Evolutionary conservation across 1,140 invertebrate species (phyloP).

Genomic region (Sarcophaga bullata): DNA sequence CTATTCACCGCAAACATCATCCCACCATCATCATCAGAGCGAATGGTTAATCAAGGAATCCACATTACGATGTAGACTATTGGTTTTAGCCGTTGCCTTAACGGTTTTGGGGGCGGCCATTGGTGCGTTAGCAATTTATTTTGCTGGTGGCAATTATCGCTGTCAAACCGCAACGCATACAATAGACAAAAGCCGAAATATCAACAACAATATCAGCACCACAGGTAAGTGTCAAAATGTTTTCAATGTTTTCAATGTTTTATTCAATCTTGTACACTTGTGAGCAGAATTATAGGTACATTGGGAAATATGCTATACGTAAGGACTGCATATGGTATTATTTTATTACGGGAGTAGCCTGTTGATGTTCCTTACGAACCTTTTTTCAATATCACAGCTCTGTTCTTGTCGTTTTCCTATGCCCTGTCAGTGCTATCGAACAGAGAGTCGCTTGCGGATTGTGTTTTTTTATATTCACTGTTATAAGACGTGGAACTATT

Average conservation of each 20-base stretch:
- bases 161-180: constrained; percentile 42
- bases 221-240: constrained; percentile 34
- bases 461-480: too few species aligned
- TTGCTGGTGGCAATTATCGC: constrained; percentile 58
- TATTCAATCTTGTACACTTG: background rate
- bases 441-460: too few species aligned
- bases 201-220: constrained; percentile 17
- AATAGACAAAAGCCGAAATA: constrained; percentile 28
- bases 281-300: background rate
- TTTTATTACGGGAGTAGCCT: too few species aligned
- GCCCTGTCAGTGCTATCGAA: too few species aligned
- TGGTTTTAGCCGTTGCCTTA: constrained; percentile 60
- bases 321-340: too few species aligned
- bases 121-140: constrained; percentile 62
- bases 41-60: constrained; percentile 62
- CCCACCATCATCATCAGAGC: constrained; percentile 45
- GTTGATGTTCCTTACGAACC: too few species aligned
- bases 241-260: constrained; percentile 5
- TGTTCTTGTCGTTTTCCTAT: too few species aligned
- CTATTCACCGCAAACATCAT: constrained; percentile 12
- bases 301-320: too few species aligned
- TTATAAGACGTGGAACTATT: too few species aligned
- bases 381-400: too few species aligned
- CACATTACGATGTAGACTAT: constrained; percentile 54
- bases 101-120: constrained; percentile 63